A percentile compares a stretch with the other conserved stretches of the same genome.
phyloP scores from a whole-genome alignment of 2,113 vertebrate species.

The Sprattus sprattus region DNA sequence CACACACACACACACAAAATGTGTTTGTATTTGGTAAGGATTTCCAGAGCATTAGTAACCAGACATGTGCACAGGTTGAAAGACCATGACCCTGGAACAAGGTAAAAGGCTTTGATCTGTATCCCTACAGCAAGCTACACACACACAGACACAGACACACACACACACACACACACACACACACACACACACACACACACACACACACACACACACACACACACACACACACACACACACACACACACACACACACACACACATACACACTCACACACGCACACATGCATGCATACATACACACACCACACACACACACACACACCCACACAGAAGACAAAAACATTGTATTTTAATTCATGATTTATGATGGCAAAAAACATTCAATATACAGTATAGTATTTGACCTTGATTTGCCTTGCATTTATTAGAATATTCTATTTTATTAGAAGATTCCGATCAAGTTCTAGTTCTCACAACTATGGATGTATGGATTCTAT shows the following conservation, averaged over 20 bases:
- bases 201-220: not conserved
- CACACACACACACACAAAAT: constrained; percentile 12
- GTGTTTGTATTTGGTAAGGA: constrained; percentile 50
- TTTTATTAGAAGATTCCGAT: constrained; percentile 21
- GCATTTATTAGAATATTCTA: constrained; percentile 9
- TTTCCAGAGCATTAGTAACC: constrained; percentile 64
- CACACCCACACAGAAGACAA: not conserved
- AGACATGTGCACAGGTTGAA: constrained; percentile 45
- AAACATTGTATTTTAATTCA: constrained; percentile 11
- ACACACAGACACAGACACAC: constrained; percentile 23
- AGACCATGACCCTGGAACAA: constrained; percentile 37
- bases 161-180: not conserved
- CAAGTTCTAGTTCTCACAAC: constrained; percentile 24
- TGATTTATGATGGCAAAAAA: constrained; percentile 6
- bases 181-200: not conserved
- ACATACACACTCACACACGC: no score
- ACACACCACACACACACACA: not conserved
- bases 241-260: no score
- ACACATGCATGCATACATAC: not conserved
- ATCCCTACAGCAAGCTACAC: constrained; percentile 39
- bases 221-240: not conserved
- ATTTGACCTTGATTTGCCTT: not conserved
- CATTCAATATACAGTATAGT: constrained; percentile 8
- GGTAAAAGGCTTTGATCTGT: constrained; percentile 47
- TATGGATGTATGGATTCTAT: not conserved